phyloP scores from a whole-genome alignment of 2,888 invertebrate species.

The Pollenia angustigena region DNA sequence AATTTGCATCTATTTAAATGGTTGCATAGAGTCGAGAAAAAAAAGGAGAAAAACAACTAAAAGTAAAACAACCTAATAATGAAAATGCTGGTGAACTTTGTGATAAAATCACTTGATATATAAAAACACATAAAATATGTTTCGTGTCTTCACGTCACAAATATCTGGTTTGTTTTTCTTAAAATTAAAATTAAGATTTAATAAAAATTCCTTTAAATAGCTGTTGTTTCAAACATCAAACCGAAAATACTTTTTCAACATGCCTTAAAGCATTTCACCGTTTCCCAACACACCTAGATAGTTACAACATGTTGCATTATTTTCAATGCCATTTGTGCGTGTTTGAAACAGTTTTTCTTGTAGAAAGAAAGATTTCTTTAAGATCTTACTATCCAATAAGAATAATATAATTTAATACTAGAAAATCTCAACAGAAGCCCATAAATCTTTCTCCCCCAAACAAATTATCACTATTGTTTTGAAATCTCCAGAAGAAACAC shows the following conservation, averaged over 20 bases:
- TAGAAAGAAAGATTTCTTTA: constrained; percentile 10
- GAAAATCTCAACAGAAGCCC: constrained; percentile 7
- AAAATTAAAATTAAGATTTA: constrained; percentile 6
- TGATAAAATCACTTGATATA: constrained; percentile 33
- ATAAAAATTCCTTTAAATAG: constrained; percentile 1
- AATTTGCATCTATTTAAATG: too few species aligned
- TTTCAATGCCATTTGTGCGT: constrained; percentile 25
- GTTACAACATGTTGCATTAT: not conserved
- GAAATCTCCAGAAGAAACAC: not conserved
- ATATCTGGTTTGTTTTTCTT: not conserved
- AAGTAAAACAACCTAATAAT: not conserved
- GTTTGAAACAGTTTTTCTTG: not conserved
- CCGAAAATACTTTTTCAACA: not conserved
- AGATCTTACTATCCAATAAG: constrained; percentile 16
- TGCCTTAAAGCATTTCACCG: too few species aligned
- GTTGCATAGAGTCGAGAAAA: too few species aligned
- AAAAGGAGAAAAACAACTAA: not conserved
- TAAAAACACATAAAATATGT: constrained; percentile 1
- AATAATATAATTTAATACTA: not conserved
- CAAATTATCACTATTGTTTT: not conserved
- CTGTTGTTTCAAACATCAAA: not conserved
- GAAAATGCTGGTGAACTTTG: constrained; percentile 35
- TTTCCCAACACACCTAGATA: too few species aligned
- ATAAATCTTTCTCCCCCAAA: constrained; percentile 4
- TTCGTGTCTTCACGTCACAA: not conserved